Evolutionary conservation across 37 sponge, comb jelly and placozoan genomes (phyloP), one percentile per base, ranked within the genome.

Genomic region (Cliona cf. orientalis): DNA sequence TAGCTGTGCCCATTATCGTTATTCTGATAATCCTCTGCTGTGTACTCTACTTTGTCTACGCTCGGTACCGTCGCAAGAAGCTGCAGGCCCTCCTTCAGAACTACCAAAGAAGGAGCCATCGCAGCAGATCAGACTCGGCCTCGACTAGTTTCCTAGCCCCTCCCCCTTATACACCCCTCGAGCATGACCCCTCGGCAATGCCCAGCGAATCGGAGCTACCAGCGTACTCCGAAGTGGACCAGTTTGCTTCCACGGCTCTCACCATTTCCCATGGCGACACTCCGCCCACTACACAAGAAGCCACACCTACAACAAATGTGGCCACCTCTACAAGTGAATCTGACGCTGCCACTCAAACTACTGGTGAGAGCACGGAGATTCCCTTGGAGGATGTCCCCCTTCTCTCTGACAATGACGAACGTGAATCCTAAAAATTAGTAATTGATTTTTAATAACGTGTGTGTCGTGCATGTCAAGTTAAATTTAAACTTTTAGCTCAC

Each of bases 181-280:
- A 49, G 28, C 46, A 58, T 2, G 58, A 80, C 26, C n/a, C n/a
- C n/a, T 17, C 3, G 1, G 58, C 42, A 38, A 29, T 29, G 3
- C 39, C 23, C 29, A 2, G 31, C 3, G 74, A 76, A 23, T 36
- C 69, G 6, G 84, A 75, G 55, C 79, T 85, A 5, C 93, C 93
- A 33, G 35, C 78, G 9, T 93, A 93, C 70, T 46, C 89, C 3
- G 72, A 81, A 38, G 64, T 43, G 21, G 91, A 91, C 35, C 83
- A 80, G 21, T 83, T 66, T 22, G 63, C 63, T 49, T 49, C 53
- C 53, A 49, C 53, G 14, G 9, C 53, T 19, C 53, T 14, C 53
- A 49, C 53, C 14, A 1, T 26, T 44, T 42, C 2, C 5, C 22
- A 44, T 69, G n/a, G n/a, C 37, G 2, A 23, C 70, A 41, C 9